Evolutionary conservation across 2,113 vertebrate species (phyloP), one percentile per base, ranked within the genome.

Genomic region (Tetrax tetrax): DNA sequence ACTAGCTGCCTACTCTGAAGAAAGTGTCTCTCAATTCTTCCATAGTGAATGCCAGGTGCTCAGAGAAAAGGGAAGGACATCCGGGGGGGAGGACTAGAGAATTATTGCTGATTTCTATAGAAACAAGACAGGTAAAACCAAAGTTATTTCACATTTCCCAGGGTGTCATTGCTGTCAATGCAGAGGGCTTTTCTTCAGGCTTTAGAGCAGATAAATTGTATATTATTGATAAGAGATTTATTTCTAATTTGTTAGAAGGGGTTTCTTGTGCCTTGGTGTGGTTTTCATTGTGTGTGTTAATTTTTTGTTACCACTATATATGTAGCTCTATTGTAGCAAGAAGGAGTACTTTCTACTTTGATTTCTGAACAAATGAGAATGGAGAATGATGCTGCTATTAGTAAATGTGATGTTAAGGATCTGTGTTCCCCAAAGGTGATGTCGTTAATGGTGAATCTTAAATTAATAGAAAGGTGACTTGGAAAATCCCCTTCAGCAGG

Each of bases 311-410:
- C 75, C 14, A 3, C 74, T 83, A 1, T 80, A 15, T 87, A 18
- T 59, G 71, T 71, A 78, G 63, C 54, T 87, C 61, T 50, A 25
- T 68, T 56, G 47, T 93, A 82, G 59, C 53, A 69, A 95, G 65
- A 60, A 51, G 54, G 76, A 83, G 5, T n/a, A n/a, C 89, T 90
- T 95, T 85, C 59, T 91, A 7, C 78, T 82, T 69, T 83, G 47
- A 87, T 95, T 97, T 95, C 47, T 85, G 54, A 82, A 68, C 60
- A 95, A 89, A 83, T 76, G 75, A 83, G 72, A 89, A 51, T 48
- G 54, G 59, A 93, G 47, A 79, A 53, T 59, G 71, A 48, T 69
- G 68, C 69, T 91, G 61, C 64, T 91, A 14, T 72, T 80, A 64
- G 53, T 87, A 89, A 93, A 81, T 45, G 53, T 66, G 71, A 80